These are phyloP conservation scores for Saguinus midas DNA, from an alignment of 2,113 vertebrate genomes.

Conservation along the genomic window DNA sequence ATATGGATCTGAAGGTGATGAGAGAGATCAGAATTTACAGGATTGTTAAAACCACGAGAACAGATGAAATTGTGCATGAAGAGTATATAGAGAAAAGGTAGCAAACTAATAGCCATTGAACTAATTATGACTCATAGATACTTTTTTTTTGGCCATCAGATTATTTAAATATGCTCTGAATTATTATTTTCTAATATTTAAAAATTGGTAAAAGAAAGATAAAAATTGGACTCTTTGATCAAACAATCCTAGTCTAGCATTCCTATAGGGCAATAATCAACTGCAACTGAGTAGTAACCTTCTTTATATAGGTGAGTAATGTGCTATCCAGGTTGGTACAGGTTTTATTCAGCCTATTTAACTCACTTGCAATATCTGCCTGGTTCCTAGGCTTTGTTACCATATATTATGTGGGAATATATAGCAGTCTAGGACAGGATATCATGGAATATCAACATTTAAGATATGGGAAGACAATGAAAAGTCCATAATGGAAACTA, in stretches of 20 bases:
- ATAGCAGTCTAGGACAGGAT: not conserved
- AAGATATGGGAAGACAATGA: not conserved
- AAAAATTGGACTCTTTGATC: not conserved
- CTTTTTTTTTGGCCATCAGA: not conserved
- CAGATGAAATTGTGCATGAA: not conserved
- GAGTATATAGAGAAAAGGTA: not conserved
- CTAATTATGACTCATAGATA: not conserved
- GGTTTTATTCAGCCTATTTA: not conserved
- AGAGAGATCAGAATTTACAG: not conserved
- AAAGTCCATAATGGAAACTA: not conserved
- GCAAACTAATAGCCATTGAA: not conserved
- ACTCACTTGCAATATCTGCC: not conserved
- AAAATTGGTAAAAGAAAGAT: not conserved
- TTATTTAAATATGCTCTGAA: constrained; percentile 19
- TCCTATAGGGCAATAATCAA: not conserved
- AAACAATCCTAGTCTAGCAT: not conserved
- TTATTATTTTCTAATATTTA: constrained; percentile 26
- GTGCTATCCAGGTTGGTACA: not conserved
- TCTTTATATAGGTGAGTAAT: not conserved
- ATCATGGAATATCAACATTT: not conserved
- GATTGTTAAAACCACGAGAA: not conserved
- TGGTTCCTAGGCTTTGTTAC: not conserved
- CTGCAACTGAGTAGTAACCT: not conserved
- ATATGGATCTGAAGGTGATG: not conserved
- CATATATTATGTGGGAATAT: not conserved